Evolutionary conservation across 1,140 invertebrate species (phyloP), one percentile per base, ranked within the genome.

Genomic region (Heterodera schachtii): DNA sequence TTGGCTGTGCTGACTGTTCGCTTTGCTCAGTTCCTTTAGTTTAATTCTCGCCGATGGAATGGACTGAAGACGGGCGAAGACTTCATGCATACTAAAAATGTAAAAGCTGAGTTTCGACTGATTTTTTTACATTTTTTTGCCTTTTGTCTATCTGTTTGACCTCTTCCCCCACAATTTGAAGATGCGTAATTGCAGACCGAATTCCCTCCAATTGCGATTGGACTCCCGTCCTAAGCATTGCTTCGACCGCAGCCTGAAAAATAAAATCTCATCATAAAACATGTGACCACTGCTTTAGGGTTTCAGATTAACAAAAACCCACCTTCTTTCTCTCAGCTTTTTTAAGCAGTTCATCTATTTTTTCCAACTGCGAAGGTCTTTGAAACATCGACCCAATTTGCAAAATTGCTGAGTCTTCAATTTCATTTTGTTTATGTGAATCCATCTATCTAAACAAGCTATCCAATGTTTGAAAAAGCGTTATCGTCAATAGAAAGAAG

Each of bases 171-270:
- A 95, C 94, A 47, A 93, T 92, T 85, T 95, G 93, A 19, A 99
- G 91, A 89, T 98, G 95, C 87, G 94, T 94, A n/a, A 99, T 92
- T 0, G 96, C 97, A 13, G 95, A 94, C 86, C 94, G 93, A 0
- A 98, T 96, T 0, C 96, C 96, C 91, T 99, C 97, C 64, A 99
- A 90, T 91, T 99, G 96, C 87, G 95, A 96, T 91, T 99, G 96
- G 92, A 99, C 95, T 7, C 96, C 95, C n/a, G 96, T 97, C 91
- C 98, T 98, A 21, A 99, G 90, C 93, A 97, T 95, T 16, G 96
- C 95, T 91, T 99, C 97, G 44, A 97, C 95, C 7, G 96, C 97
- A 1, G 95, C 95, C 91, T 98, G 94, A 83, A 96, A 86, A 81
- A 97, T 94, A 82, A 96, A 85, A 81, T 31, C 31, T 31, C 31